Percentiles rank a stretch among this genome's conserved stretches.
Conservation (phyloP, 2,113 vertebrate genomes). For the Xiphias gladius region DNA sequence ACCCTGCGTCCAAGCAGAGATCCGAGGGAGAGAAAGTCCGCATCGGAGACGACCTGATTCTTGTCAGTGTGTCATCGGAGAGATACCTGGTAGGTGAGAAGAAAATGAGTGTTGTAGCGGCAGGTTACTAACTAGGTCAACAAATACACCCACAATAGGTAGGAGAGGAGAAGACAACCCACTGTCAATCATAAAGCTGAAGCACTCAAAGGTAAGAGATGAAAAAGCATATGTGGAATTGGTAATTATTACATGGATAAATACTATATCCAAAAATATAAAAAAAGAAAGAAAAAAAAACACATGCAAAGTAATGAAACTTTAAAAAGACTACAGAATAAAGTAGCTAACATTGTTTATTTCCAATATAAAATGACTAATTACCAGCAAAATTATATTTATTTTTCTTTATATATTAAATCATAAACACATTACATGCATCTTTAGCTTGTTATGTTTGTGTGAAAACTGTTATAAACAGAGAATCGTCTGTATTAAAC, state of each 20-base stretch:
- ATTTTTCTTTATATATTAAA: background rate
- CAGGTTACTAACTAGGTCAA: background rate
- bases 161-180: background rate
- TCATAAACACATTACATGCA: background rate
- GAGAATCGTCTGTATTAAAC: no score
- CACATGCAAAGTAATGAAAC: no score
- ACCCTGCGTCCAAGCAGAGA: conserved; percentile 97
- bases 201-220: background rate
- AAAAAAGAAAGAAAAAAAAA: no score
- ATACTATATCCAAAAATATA: no score
- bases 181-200: no score
- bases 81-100: conserved; percentile 90
- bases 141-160: background rate
- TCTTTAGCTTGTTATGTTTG: background rate
- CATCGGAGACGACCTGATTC: conserved; percentile 97
- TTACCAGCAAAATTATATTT: background rate
- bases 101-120: background rate
- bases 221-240: no score
- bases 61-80: conserved; percentile 97
- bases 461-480: no score
- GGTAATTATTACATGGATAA: no score
- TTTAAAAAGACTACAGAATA: no score
- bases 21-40: conserved; percentile 98
- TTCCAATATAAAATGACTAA: no score
- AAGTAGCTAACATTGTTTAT: no score